Percentiles rank a stretch among this genome's conserved stretches.
These are phyloP conservation scores for Trachythela sp. DNA, from an alignment of 64 coral and sea anemone genomes.

Conservation along the genomic window DNA sequence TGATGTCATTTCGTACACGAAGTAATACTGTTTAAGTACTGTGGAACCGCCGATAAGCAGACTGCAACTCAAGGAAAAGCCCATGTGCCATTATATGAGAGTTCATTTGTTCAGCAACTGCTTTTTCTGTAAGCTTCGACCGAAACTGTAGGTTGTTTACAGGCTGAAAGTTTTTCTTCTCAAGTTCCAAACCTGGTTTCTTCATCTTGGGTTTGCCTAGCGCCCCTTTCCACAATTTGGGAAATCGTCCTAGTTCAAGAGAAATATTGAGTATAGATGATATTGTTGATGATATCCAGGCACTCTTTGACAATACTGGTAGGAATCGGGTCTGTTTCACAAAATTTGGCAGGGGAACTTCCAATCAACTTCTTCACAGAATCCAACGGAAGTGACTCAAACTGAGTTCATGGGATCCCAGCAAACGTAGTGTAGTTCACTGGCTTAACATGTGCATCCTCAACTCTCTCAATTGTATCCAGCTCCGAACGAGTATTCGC, in stretches of 20 bases:
- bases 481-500: slow-evolving; percentile 29
- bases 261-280: slow-evolving; percentile 8
- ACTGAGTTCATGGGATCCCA: slow-evolving; percentile 33
- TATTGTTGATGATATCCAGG: background rate
- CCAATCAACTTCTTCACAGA: background rate
- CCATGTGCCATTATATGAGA: background rate
- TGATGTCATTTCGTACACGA: background rate
- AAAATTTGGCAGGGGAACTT: background rate
- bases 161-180: background rate
- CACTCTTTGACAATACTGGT: slow-evolving; percentile 17
- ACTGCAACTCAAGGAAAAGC: background rate
- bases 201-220: background rate
- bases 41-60: background rate
- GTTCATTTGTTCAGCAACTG: background rate
- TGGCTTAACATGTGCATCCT: background rate
- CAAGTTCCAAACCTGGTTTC: background rate
- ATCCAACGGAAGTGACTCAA: background rate
- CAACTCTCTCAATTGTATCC: background rate
- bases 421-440: slow-evolving; percentile 18
- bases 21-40: background rate
- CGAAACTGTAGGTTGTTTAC: background rate
- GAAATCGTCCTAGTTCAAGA: background rate
- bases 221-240: background rate
- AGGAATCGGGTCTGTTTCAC: background rate
- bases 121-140: background rate